Evolutionary conservation across 2,113 vertebrate genomes (phyloP), one percentile per base, ranked within the genome.

Genomic region (Platycercus adscitus): DNA sequence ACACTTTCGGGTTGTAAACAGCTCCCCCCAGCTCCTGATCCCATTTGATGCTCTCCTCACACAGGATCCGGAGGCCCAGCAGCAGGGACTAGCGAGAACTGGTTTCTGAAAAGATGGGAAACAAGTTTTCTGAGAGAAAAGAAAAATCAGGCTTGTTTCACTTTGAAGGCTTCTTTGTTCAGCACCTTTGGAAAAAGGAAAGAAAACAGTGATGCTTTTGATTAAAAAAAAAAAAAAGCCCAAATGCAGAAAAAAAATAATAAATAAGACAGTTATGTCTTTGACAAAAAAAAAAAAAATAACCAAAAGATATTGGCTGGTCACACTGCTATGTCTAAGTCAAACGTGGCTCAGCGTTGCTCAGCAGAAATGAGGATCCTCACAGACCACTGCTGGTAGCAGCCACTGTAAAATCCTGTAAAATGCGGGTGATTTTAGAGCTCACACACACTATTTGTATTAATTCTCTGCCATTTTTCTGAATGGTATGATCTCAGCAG

Each of bases 101-200:
- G 35, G 11, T 82, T 93, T 86, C 63, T 80, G 58, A 75, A 86
- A 88, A 91, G 58, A 53, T 33, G 53, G 75, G 80, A 94, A 94
- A 79, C 21, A 76, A 88, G 3, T 66, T 87, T 89, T 75, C 75
- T 58, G 13, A 73, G n/a, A n/a, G 53, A 77, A 92, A 75, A 91
- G 18, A 81, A 92, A 79, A 69, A 43, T 60, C 41, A 49, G 37
- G 44, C 25, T 93, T 52, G 46, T 83, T 93, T 91, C 71, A 66
- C 63, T 91, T 88, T 73, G 63, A 89, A 95, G 70, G 1, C 13
- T 81, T 92, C 37, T 88, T 95, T 89, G 81, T 77, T 91, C 89
- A 44, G n/a, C 4, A 7, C 49, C 21, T 93, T 76, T 69, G 39
- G 43, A 80, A 85, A 85, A 93, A 64, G 5, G 28, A 88, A 90